These are phyloP conservation scores for Characodon lateralis DNA, from an alignment of 2,797 vertebrate species.

Conservation along the genomic window DNA sequence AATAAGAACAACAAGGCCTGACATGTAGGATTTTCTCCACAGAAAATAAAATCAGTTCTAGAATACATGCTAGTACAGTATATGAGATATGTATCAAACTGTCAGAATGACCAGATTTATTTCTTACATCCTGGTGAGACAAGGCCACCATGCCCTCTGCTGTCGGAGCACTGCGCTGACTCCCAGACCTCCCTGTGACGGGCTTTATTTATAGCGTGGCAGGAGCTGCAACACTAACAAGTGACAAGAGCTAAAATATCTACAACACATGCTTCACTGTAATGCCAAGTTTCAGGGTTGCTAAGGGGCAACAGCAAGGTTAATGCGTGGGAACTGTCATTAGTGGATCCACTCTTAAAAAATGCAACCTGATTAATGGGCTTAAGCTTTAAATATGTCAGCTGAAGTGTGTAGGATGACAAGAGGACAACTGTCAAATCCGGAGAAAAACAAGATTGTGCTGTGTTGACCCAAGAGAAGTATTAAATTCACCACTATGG, in stretches of 20 bases:
- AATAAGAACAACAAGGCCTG: neutral
- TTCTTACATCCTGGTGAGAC: constrained; percentile 67
- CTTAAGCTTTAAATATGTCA: neutral
- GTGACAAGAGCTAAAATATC: constrained; percentile 3
- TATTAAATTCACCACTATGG: neutral
- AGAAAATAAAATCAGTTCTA: neutral
- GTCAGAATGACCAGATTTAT: constrained; percentile 63
- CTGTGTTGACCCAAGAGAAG: neutral
- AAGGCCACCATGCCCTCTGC: constrained; percentile 81
- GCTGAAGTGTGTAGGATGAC: neutral
- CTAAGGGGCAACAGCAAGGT: neutral
- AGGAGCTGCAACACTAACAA: constrained; percentile 68
- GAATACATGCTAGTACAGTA: too few relatives aligned
- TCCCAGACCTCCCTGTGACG: constrained; percentile 74
- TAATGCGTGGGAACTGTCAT: neutral
- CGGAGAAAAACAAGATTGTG: neutral
- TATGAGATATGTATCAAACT: constrained; percentile 11
- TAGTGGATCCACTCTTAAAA: neutral
- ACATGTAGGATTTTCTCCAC: neutral
- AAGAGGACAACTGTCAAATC: neutral
- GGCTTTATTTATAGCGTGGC: constrained; percentile 80
- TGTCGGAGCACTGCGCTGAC: constrained; percentile 76
- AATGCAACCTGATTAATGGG: neutral
- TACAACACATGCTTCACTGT: neutral
- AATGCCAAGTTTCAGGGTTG: neutral